Evolutionary conservation across 2,797 vertebrate genomes (phyloP).

Genomic region (Falco columbarius): DNA sequence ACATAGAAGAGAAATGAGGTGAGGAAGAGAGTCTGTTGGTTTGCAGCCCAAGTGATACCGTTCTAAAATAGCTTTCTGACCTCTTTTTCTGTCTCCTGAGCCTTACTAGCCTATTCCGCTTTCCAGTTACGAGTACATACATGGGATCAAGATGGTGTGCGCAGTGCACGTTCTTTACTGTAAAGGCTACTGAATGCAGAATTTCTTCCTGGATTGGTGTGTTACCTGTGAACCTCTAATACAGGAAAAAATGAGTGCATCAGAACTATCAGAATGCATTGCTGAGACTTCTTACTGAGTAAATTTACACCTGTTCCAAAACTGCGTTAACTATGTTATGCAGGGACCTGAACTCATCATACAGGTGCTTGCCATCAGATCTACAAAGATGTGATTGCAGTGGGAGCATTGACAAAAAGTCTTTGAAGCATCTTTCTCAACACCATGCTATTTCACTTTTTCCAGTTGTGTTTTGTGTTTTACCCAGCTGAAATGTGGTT

Average conservation of each 20-base stretch:
- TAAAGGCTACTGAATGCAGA: not conserved
- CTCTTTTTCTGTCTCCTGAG: not conserved
- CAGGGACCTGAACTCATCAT: not conserved
- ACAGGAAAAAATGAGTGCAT: too few species aligned
- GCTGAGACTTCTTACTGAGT: not conserved
- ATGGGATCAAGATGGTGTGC: not conserved
- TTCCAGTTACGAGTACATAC: not conserved
- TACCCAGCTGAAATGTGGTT: not conserved
- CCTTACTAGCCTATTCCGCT: not conserved
- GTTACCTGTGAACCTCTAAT: not conserved
- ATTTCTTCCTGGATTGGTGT: not conserved
- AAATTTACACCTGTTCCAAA: not conserved
- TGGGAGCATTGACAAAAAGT: not conserved
- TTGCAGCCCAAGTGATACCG: not conserved
- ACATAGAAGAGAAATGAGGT: not conserved
- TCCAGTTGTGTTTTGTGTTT: not conserved
- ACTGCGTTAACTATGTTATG: rapidly evolving
- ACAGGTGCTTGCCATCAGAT: not conserved
- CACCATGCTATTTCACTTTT: rapidly evolving
- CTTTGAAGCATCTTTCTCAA: not conserved
- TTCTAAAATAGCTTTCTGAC: not conserved
- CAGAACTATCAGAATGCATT: not conserved
- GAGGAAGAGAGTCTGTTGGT: not conserved
- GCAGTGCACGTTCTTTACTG: not conserved
- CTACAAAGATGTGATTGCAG: not conserved